Percentiles rank a stretch among this genome's conserved stretches.
phyloP scores from a whole-genome alignment of 2,113 vertebrate genomes.

The Glaucomys volans region DNA sequence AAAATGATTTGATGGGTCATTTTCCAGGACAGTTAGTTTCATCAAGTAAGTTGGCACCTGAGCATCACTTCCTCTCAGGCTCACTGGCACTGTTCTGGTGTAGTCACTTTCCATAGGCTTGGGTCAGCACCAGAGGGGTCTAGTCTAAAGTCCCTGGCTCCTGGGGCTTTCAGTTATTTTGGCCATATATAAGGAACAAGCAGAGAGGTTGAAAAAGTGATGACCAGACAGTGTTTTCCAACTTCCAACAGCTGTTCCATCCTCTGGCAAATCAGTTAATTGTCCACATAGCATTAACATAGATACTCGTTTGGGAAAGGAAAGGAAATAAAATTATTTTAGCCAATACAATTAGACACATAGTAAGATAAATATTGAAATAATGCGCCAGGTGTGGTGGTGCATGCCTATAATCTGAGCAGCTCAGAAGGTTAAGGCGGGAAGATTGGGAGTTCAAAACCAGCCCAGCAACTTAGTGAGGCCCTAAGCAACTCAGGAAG shows the following conservation, averaged over 20 bases:
- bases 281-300: neutral
- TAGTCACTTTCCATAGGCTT: neutral
- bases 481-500: too few relatives aligned
- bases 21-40: neutral
- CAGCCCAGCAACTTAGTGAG: too few relatives aligned
- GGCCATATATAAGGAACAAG: conserved; percentile 48
- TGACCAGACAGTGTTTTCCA: conserved; percentile 28
- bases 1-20: fast-evolving
- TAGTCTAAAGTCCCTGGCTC: neutral
- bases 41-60: neutral
- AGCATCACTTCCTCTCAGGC: neutral
- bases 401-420: too few relatives aligned
- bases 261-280: conserved; percentile 57
- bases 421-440: too few relatives aligned
- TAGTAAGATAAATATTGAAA: neutral
- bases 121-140: fast-evolving
- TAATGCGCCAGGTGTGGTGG: too few relatives aligned
- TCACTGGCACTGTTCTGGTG: neutral
- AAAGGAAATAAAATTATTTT: neutral
- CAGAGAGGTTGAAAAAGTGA: neutral
- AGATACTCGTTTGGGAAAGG: neutral
- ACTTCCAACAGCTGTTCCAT: neutral
- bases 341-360: neutral
- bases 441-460: too few relatives aligned
- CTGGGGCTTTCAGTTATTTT: neutral